Base-by-base conservation (phyloP, 2,888 invertebrate species). In the Protonemura montana region DNA sequence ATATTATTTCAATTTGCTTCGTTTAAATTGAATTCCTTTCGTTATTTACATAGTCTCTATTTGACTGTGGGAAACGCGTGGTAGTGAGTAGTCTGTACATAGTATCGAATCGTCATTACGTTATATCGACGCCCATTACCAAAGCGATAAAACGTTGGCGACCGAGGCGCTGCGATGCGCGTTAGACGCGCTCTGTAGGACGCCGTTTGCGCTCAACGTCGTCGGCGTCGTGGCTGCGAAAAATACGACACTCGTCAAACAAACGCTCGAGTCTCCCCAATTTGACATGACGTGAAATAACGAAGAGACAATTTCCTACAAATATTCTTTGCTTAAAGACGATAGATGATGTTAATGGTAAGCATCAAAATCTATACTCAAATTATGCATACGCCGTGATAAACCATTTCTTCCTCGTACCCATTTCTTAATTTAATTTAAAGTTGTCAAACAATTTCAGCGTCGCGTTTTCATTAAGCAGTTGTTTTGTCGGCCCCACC, bases 21-120 rank as follows among this genome's bases (percentile, higher is more conserved):
- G 78, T 78, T 78, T 78, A 78, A 78, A 78, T 78, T 78, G 78
- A 78, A 78, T 78, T 78, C 78, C 78, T 78, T 78, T 78, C 26
- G 78, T 16, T 78, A 78, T 78, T 78, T 78, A 59, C 59, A 59
- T 59, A 59, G 59, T 59, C 59, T 59, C 59, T 13, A 59, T 59
- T 59, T 59, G 59, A 59, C 13, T 2, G 59, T 59, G 59, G 59
- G 59, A 59, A 59, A 59, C 21, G 21, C 59, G 13, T 13, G 7
- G 35, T 59, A 59, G 59, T 21, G 1, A 7, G 59, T 21, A 59
- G 59, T 59, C 16, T 59, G 6, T 59, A 59, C 21, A 59, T 7
- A 10, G 29, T 29, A 26, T 78, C 78, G 78, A 78, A n/a, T 78
- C 78, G 78, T 78, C 78, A 78, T 78, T 78, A 78, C 78, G 13